Evolutionary conservation across 2,888 invertebrate species (phyloP).

Genomic region (Cistogaster globosa): DNA sequence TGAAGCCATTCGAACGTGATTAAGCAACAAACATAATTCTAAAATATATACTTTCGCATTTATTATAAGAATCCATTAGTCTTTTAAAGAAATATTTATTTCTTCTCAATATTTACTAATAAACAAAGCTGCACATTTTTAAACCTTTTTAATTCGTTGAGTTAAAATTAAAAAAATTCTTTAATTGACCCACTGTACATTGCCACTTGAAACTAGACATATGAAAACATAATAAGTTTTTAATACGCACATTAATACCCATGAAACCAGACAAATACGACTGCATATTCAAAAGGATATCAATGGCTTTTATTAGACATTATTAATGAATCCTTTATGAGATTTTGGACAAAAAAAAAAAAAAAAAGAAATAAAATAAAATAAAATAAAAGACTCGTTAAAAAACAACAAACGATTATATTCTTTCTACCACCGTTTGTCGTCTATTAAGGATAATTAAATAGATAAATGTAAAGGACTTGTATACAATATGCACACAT

Average conservation of each 20-base stretch:
- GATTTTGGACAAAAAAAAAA: conserved; percentile 19
- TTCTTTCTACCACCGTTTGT: conserved; percentile 65
- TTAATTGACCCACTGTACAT: conserved; percentile 30
- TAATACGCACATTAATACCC: conserved; percentile 27
- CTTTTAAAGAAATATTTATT: too few species aligned
- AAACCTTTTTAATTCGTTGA: too few species aligned
- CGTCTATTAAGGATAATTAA: conserved; percentile 78
- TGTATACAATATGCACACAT: conserved; percentile 13
- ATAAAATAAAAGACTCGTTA: conserved; percentile 41
- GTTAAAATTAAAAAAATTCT: not conserved
- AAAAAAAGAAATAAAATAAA: conserved; percentile 11
- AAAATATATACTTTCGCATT: too few species aligned
- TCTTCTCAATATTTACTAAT: too few species aligned
- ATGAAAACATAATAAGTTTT: conserved; percentile 56
- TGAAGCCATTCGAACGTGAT: too few species aligned
- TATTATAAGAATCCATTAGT: too few species aligned
- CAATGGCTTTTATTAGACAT: conserved; percentile 63
- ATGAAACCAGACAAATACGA: conserved; percentile 15
- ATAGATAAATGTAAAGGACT: conserved; percentile 73
- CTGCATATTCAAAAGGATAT: conserved; percentile 53
- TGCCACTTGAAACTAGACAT: conserved; percentile 46
- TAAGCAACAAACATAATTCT: too few species aligned
- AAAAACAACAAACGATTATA: conserved; percentile 59
- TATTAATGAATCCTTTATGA: conserved; percentile 70
- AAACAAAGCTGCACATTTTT: too few species aligned